Base-by-base conservation (phyloP, 2,888 invertebrate species). In the Aquatica leii region DNA sequence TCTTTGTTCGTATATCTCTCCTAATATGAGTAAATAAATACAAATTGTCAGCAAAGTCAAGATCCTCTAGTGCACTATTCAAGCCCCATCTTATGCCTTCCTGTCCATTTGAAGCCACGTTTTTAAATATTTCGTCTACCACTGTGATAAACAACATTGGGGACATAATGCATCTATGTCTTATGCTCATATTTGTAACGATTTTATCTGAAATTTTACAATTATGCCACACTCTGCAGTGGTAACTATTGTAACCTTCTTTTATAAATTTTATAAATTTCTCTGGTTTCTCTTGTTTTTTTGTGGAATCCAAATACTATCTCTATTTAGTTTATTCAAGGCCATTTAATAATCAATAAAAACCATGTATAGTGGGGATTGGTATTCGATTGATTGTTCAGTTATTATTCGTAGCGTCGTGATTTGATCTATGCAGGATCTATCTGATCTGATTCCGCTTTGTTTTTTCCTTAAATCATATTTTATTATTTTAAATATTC, bases 341-440 rank as follows among this genome's bases (percentile, higher is more conserved):
- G 17, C 14, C 17, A 24, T 51, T 31, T 51, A 34, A 31, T 31
- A 51, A 51, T 24, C 31, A 34, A 31, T 9, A 15, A 51, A 51
- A 17, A 35, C 51, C n/a, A 51, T 11, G 35, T 18, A 51, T 35
- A 51, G 11, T 17, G 51, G 51, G 34, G 51, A 51, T 51, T 17
- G 31, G 14, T 51, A 35, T 51, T 51, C 17, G 12, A 34, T 51
- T 51, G 51, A 31, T 31, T 51, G 51, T 51, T 51, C 34, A 12
- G 35, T 51, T 51, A 51, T 51, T 51, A 35, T 51, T 15, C 34
- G 31, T 35, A 31, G n/a, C 15, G 41, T 41, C 1, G 37, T 51
- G 4, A 18, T 2, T 41, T 41, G 41, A 15, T 41, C 48, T 48
- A 48, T n/a, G 17, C 35, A 51, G 9, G 35, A 35, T 51, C 35